A percentile compares a stretch with the other conserved stretches of the same genome.
Evolutionary conservation across 2,113 vertebrate genomes (phyloP).

Genomic region (Diadophis punctatus): DNA sequence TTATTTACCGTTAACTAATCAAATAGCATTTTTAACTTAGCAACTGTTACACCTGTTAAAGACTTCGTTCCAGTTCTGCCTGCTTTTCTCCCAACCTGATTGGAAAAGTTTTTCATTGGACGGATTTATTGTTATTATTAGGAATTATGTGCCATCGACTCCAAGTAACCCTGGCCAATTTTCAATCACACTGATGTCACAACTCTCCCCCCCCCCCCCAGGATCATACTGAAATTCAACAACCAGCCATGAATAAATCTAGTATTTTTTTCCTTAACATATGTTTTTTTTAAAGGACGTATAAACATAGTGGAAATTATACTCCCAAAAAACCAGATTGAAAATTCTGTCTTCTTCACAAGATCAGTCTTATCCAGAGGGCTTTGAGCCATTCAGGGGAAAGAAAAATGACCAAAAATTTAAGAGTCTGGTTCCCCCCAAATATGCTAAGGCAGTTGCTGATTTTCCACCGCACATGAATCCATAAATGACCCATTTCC

Average conservation of each 20-base stretch:
- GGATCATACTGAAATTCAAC: background rate
- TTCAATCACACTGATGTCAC: background rate
- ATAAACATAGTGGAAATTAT: background rate
- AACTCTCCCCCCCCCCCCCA: background rate
- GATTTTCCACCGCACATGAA: background rate
- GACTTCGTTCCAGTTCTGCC: background rate
- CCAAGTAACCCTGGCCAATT: background rate
- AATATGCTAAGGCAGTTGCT: background rate
- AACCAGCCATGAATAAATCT: background rate
- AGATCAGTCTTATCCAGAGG: background rate
- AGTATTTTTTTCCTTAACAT: background rate
- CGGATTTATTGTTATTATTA: background rate
- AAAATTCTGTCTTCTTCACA: background rate
- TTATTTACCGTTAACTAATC: background rate
- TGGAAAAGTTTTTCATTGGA: background rate
- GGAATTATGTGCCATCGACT: background rate
- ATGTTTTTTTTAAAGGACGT: background rate
- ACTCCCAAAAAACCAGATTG: background rate
- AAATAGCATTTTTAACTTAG: background rate
- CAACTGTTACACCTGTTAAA: background rate
- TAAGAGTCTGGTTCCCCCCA: background rate
- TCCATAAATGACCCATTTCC: background rate
- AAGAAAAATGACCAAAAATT: background rate
- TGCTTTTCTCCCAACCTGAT: background rate
- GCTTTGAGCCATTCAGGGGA: background rate